Base-by-base conservation (phyloP, 2,888 invertebrate genomes). In the Drosophila kanekoi region DNA sequence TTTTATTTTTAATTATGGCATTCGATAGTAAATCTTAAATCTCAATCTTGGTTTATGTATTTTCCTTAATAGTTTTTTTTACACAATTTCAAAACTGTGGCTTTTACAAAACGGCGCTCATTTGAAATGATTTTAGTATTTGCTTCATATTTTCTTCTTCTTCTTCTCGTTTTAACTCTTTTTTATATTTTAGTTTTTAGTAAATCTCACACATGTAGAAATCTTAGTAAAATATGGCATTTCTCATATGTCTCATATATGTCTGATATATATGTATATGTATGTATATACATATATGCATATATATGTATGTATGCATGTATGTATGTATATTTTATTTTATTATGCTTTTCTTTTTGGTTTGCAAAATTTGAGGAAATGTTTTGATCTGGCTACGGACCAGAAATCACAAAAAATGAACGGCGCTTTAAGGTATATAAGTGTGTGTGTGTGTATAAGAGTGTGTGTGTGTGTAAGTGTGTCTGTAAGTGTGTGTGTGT, bases 401-500 rank as follows among this genome's bases (percentile, higher is more conserved):
- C 78, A 86, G 82, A 66, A 77, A 90, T 90, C 89, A 90, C 90
- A 90, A 83, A 81, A 89, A 80, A 87, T 87, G 83, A 86, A 88
- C 77, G 75, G 76, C 81, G 77, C 78, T 79, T 81, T 63, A 71
- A 82, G 72, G 71, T 72, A 60, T 54, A 52, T 52, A 48, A 33
- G 54, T 56, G 45, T 52, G 44, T 47, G 9, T 48, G 48, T 45
- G 16, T 51, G 16, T 52, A 38, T n/a, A n/a, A n/a, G n/a, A n/a
- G n/a, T n/a, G n/a, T n/a, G n/a, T n/a, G n/a, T n/a, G n/a, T n/a
- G n/a, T n/a, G n/a, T n/a, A n/a, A n/a, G n/a, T n/a, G n/a, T n/a
- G n/a, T n/a, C n/a, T 52, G 60, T 72, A 20, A 65, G 62, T 64
- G 59, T 64, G 47, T 68, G 20, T 18, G 47, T 43, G 48, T 33